phyloP scores from a whole-genome alignment of 2,888 invertebrate genomes.

The Lasioglossum lativentre region DNA sequence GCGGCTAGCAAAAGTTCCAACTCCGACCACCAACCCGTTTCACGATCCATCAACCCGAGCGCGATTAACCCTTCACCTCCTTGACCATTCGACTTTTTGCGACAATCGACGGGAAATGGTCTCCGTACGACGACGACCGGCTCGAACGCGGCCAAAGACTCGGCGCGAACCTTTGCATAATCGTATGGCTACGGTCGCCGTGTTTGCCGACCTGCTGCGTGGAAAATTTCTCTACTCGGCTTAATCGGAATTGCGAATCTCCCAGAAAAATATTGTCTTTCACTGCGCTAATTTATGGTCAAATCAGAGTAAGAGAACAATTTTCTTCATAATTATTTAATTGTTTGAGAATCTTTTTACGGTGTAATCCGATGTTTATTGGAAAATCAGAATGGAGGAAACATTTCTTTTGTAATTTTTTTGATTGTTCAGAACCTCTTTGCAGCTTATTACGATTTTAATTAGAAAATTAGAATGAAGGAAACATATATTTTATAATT shows the following conservation, averaged over 20 bases:
- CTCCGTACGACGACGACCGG: not conserved
- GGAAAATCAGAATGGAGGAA: too few relatives aligned
- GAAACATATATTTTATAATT: too few relatives aligned
- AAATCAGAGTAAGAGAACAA: not conserved
- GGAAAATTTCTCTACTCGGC: constrained; percentile 1
- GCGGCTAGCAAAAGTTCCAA: constrained; percentile 27
- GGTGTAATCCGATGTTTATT: too few relatives aligned
- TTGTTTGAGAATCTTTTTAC: too few relatives aligned
- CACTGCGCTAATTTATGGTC: not conserved
- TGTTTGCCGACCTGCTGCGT: constrained; percentile 6
- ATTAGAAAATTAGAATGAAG: too few relatives aligned
- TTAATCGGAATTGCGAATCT: not conserved
- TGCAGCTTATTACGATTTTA: too few relatives aligned
- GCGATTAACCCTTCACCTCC: constrained; percentile 35
- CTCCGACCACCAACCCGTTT: constrained; percentile 9
- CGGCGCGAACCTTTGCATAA: not conserved
- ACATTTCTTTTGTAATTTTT: too few relatives aligned
- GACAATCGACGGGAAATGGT: constrained; percentile 9
- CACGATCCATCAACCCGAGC: constrained; percentile 27
- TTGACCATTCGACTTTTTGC: constrained; percentile 31
- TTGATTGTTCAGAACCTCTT: too few relatives aligned
- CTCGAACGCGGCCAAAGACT: not conserved
- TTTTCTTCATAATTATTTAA: not conserved
- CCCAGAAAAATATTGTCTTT: not conserved
- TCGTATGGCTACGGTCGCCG: not conserved